Evolutionary conservation across 2,888 invertebrate genomes (phyloP).

Genomic region (Bembecia ichneumoniformis): DNA sequence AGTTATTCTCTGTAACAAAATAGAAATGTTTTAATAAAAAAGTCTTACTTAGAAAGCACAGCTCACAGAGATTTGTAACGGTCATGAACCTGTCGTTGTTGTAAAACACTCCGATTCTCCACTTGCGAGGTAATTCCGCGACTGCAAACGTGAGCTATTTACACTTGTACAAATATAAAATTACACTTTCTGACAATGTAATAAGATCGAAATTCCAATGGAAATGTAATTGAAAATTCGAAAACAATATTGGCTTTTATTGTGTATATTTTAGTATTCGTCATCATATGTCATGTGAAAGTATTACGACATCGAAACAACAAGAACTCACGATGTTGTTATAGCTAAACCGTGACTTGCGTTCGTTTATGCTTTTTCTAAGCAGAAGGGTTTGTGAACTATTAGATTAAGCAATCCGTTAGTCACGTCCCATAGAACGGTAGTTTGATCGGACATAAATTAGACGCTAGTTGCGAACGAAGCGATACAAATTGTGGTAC

Average conservation of each 20-base stretch:
- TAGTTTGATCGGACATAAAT: background rate
- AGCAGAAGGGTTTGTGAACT: background rate
- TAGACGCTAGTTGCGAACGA: background rate
- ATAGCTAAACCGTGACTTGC: conserved; percentile 1
- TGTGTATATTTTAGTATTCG: background rate
- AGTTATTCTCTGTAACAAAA: conserved; percentile 7
- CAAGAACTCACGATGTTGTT: no score
- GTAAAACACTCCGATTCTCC: conserved; percentile 13
- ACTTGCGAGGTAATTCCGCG: conserved; percentile 27
- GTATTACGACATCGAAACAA: background rate
- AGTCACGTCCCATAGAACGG: background rate
- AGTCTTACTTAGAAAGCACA: conserved; percentile 27
- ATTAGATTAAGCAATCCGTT: conserved; percentile 1
- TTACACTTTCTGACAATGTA: background rate
- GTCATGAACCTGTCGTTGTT: conserved; percentile 18
- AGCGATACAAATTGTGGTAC: background rate
- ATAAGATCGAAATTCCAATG: conserved; percentile 5
- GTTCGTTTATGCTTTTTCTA: background rate
- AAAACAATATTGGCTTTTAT: background rate
- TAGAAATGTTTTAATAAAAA: conserved; percentile 1
- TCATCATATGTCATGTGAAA: background rate
- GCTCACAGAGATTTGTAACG: conserved; percentile 20
- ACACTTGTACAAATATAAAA: no score
- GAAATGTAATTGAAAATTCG: background rate
- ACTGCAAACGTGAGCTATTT: conserved; percentile 11